These are phyloP conservation scores for Branchinecta sandiegonensis DNA, from an alignment of 2,888 invertebrate genomes.

Conservation along the genomic window DNA sequence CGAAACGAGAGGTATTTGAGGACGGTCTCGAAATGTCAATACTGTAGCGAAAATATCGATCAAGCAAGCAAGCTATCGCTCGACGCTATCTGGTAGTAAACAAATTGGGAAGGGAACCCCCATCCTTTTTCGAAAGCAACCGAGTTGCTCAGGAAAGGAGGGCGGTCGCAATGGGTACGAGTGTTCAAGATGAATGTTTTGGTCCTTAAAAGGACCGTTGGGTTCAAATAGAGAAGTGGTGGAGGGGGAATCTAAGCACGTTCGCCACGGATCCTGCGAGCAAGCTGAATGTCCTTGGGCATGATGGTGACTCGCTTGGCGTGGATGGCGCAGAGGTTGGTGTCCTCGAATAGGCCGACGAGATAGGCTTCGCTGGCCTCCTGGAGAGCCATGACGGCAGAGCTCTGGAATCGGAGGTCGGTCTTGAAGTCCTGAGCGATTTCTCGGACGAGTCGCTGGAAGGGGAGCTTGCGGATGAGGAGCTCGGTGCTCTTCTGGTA, in stretches of 20 bases:
- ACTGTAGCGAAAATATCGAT: too few relatives aligned
- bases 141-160: too few relatives aligned
- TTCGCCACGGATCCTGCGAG: slow-evolving; percentile 89
- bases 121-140: too few relatives aligned
- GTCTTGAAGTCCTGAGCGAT: slow-evolving; percentile 33
- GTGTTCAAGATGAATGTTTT: not conserved
- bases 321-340: slow-evolving; percentile 92
- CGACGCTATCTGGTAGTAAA: too few relatives aligned
- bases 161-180: too few relatives aligned
- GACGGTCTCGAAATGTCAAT: too few relatives aligned
- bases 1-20: too few relatives aligned
- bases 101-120: too few relatives aligned
- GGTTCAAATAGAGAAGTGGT: not conserved
- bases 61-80: too few relatives aligned
- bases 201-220: slow-evolving; percentile 10
- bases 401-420: slow-evolving; percentile 29
- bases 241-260: slow-evolving; percentile 43
- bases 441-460: slow-evolving; percentile 32
- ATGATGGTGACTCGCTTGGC: slow-evolving; percentile 94
- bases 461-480: slow-evolving; percentile 39
- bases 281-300: slow-evolving; percentile 94
- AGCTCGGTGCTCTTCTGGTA: slow-evolving; percentile 41
- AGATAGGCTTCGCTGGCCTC: slow-evolving; percentile 76
- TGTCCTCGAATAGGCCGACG: slow-evolving; percentile 91
- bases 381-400: slow-evolving; percentile 23